Evolutionary conservation across 2,888 invertebrate genomes (phyloP), one percentile per base, ranked within the genome.

Genomic region (Eupithecia pulchellata): DNA sequence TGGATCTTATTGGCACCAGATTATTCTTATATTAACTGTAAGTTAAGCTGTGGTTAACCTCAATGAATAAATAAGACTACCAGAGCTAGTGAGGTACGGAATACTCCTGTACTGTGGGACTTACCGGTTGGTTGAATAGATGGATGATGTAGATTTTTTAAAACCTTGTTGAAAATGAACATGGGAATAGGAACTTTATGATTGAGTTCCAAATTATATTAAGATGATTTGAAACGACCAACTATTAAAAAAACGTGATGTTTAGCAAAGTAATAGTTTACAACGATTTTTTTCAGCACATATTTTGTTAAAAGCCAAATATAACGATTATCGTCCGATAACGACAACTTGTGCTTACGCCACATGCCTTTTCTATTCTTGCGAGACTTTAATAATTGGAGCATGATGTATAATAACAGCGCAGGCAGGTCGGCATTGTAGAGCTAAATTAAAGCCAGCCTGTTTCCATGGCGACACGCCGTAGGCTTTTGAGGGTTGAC

Each of bases 381-480:
- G 80, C 78, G 81, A 82, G 82, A 84, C 82, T 82, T 81, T 80
- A 82, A 87, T 88, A 87, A 88, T 87, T 88, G 86, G 85, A 85
- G 84, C 87, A 83, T 87, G 87, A 87, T 86, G 85, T 86, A 85
- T 85, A 87, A 88, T 84, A 85, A 83, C 81, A 82, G 74, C 78
- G 77, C 74, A 74, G 72, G 77, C 77, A 75, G 77, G 77, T 76
- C 78, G 78, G 82, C 81, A 82, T 87, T 87, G 86, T 86, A 78
- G 82, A 78, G 81, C 84, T 78, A 85, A 89, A 88, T 89, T 88
- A 87, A 86, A 89, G 84, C 81, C 79, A 81, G 80, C 77, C 75
- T 47, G 86, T 86, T 78, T 80, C 81, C 73, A 81, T 83, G 79
- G 80, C 67, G 72, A 84, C 84, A 77, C 79, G 76, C 77, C 82